Base-by-base conservation (phyloP, 2,113 vertebrate species). In the Thymallus thymallus region DNA sequence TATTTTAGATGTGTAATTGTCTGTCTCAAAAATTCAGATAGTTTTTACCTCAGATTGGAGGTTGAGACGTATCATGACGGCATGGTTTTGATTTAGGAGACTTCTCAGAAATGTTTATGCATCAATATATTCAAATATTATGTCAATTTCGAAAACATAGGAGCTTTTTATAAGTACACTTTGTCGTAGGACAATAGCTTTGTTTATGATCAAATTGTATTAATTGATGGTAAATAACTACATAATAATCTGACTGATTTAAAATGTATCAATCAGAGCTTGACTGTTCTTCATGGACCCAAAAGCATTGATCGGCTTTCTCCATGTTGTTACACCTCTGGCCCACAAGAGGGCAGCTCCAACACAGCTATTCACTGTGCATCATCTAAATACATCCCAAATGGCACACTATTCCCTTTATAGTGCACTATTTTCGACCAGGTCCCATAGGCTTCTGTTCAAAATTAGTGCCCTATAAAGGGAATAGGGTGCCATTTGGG, bases 311-410 rank as follows among this genome's bases (percentile, higher is more conserved):
- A 46, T 51, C 9, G 9, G 35, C 22, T 23, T 35, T 5, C 16
- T 5, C 16, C 66, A 61, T 77, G 74, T 56, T 22, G 46, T 30
- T 82, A 18, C 71, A 68, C 35, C 45, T 73, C 32, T 23, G 1
- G 5, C 79, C 89, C 92, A 91, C 82, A 18, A 88, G 92, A 84
- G 85, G 90, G 86, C 88, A 83, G 76, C 73, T 76, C 60, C 14
- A 26, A 45, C n/a, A 60, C 46, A 72, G 35, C n/a, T 55, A 61
- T 32, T 48, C 16, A 51, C 48, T 51, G 48, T 16, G 48, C 16
- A 51, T 51, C 1, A 18, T 51, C 14, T 4, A 0, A 0, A 3
- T 41, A 2, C 2, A 2, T 41, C 35, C 35, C 2, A 41, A 41
- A 41, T 41, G 35, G 26, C 26, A 26, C 26, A 1, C 26, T 26